These are phyloP conservation scores for Drosophila quinaria DNA, from an alignment of 2,888 invertebrate genomes.

Conservation along the genomic window DNA sequence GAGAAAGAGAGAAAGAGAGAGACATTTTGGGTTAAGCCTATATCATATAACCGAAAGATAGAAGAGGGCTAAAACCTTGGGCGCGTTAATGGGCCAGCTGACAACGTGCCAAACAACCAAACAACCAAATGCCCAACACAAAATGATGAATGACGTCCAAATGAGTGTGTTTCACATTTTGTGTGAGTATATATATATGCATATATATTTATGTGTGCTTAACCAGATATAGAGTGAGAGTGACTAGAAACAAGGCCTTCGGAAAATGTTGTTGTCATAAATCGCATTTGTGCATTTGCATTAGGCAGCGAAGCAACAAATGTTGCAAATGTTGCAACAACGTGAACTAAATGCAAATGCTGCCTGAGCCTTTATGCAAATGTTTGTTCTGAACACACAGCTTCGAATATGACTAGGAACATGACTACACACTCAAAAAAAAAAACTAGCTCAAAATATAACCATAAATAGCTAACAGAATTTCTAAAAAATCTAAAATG, in stretches of 20 bases:
- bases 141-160: conserved; percentile 65
- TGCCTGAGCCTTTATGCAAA: conserved; percentile 56
- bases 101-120: conserved; percentile 65
- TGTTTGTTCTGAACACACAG: conserved; percentile 39
- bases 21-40: conserved; percentile 63
- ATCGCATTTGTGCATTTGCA: conserved; percentile 80
- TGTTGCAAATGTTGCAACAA: conserved; percentile 46
- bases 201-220: background rate
- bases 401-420: conserved; percentile 1
- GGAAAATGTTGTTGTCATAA: conserved; percentile 55
- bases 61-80: conserved; percentile 24
- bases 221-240: conserved; percentile 20
- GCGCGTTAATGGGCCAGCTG: conserved; percentile 76
- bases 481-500: no score
- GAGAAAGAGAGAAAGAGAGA: background rate
- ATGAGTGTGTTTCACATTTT: conserved; percentile 1
- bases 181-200: no score
- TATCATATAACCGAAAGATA: conserved; percentile 50
- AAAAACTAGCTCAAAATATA: no score
- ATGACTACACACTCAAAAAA: background rate
- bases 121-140: conserved; percentile 53
- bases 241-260: conserved; percentile 39
- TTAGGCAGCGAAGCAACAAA: conserved; percentile 72
- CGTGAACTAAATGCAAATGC: conserved; percentile 52
- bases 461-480: no score